A percentile compares a stretch with the other conserved stretches of the same genome.
Evolutionary conservation across 2,797 vertebrate genomes (phyloP).

Genomic region (Characodon lateralis): DNA sequence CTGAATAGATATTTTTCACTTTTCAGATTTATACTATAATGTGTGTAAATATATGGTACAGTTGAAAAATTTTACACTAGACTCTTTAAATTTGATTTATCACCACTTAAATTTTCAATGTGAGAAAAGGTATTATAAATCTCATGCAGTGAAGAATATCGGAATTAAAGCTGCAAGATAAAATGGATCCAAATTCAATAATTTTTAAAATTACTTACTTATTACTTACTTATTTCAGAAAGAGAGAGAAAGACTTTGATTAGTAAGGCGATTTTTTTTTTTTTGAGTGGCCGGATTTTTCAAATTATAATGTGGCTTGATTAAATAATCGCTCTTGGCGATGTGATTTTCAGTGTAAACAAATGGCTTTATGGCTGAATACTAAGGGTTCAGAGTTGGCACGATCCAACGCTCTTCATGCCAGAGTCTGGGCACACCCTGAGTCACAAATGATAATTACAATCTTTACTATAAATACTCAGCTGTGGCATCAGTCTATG

Average conservation of each 20-base stretch:
- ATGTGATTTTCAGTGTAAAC: conserved; percentile 59
- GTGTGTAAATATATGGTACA: not conserved
- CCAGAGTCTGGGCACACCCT: conserved; percentile 45
- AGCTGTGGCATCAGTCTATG: conserved; percentile 23
- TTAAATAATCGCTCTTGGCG: conserved; percentile 45
- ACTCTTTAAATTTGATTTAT: not conserved
- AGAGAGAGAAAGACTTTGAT: conserved; percentile 29
- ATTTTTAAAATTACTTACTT: conserved; percentile 9
- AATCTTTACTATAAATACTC: conserved; percentile 44
- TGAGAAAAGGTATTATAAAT: conserved; percentile 23
- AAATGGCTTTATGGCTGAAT: conserved; percentile 50
- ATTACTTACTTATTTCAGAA: conserved; percentile 27
- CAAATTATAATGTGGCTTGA: conserved; percentile 48
- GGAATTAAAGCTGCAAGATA: not conserved
- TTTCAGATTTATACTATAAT: not conserved
- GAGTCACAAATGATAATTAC: conserved; percentile 49
- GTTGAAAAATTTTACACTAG: not conserved
- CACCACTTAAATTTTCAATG: conserved; percentile 6
- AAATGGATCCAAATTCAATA: conserved; percentile 37
- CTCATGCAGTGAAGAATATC: not conserved
- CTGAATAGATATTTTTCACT: conserved; percentile 2
- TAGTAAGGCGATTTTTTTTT: conserved; percentile 15
- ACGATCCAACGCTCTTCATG: conserved; percentile 17
- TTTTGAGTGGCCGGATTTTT: conserved; percentile 32
- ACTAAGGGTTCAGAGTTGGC: conserved; percentile 47